Percentiles rank a stretch among this genome's conserved stretches.
phyloP scores from a whole-genome alignment of 2,797 vertebrate genomes.

The Sebastes nivosus region DNA sequence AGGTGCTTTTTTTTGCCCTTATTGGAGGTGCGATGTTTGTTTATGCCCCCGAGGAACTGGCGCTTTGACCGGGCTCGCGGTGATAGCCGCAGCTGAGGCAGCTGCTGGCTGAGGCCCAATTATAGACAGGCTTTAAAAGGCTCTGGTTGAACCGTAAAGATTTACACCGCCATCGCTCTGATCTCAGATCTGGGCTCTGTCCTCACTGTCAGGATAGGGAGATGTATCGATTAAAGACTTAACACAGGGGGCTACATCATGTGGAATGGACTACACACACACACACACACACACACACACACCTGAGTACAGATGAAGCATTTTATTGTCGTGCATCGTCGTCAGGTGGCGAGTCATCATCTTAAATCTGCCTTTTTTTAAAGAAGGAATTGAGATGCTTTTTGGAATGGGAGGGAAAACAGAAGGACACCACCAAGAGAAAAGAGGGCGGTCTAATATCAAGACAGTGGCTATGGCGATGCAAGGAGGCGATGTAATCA shows the following conservation, averaged over 20 bases:
- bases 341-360: constrained; percentile 58
- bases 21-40: constrained; percentile 64
- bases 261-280: constrained; percentile 61
- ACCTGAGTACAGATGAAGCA: constrained; percentile 40
- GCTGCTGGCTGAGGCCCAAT: constrained; percentile 81
- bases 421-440: neutral
- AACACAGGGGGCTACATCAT: constrained; percentile 79
- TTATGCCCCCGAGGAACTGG: constrained; percentile 71
- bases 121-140: constrained; percentile 85
- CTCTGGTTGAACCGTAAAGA: constrained; percentile 85
- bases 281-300: neutral
- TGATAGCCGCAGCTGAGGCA: constrained; percentile 52
- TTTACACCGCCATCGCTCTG: constrained; percentile 83
- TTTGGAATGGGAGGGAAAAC: neutral
- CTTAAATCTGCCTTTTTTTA: constrained; percentile 36
- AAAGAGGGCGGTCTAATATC: constrained; percentile 38
- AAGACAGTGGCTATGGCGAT: constrained; percentile 60
- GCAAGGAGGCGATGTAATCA: constrained; percentile 64
- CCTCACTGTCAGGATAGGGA: constrained; percentile 81
- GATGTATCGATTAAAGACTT: constrained; percentile 88
- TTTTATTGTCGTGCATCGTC: constrained; percentile 46
- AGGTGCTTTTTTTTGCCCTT: constrained; percentile 60
- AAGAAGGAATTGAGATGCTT: neutral
- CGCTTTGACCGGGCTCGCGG: constrained; percentile 51
- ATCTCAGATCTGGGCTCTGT: constrained; percentile 85